Base-by-base conservation (phyloP, 2,113 vertebrate species). In the Chaetodon trifascialis region DNA sequence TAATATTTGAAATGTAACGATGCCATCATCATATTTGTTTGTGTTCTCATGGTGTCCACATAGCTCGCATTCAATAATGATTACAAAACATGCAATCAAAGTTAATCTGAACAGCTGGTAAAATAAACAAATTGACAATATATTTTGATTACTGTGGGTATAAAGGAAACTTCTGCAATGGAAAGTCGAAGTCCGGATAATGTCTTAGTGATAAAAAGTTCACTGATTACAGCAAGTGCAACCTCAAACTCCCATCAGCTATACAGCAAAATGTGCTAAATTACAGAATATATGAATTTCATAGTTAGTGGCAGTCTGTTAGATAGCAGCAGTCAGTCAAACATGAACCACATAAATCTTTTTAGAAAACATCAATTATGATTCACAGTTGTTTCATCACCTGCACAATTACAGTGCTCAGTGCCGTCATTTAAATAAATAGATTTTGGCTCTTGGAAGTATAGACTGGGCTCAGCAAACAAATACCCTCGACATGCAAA, bases 341-440 rank as follows among this genome's bases (percentile, higher is more conserved):
- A 84, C 56, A 82, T 75, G 21, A 80, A 82, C 54, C 19, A 52
- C 66, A 67, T 34, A 67, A 70, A 76, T 81, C 71, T 81, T 80
- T 62, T 76, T 66, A 85, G 38, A 86, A 74, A 73, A 42, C 68
- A 87, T 60, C 34, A 11, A 87, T 80, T 80, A 70, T 38, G n/a
- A 72, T 82, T 79, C 58, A 82, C 36, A 81, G 62, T 75, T 88
- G 77, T 80, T 87, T 80, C 38, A 60, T 87, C 84, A 85, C 59
- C 62, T 78, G 11, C 52, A 56, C 65, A 69, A 81, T 84, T 89
- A 72, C 36, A 81, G 38, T 72, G 19, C 56, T 77, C 60, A 73
- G 47, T 72, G 62, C 25, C 52, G 78, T 71, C 11, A 87, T 80
- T 82, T 67, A 76, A 69, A 49, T 63, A 63, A 70, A 87, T 69